Percentiles rank a stretch among this genome's conserved stretches.
Evolutionary conservation across 2,113 vertebrate species (phyloP).

Genomic region (Corvus moneduloides): DNA sequence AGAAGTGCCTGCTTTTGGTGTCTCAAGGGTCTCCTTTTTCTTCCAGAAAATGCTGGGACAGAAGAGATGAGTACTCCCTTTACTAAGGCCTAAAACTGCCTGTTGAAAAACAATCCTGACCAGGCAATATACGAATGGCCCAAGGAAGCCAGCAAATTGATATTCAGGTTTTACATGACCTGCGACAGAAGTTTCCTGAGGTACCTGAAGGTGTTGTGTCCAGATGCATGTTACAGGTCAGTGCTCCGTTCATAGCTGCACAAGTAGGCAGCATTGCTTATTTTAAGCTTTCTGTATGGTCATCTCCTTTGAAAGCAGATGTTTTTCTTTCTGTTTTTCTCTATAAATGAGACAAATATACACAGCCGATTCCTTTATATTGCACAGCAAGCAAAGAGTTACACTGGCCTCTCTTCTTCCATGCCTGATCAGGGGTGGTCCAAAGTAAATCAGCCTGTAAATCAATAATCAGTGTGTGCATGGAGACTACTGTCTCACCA

Average conservation of each 20-base stretch:
- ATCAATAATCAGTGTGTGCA: not conserved
- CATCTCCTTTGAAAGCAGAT: not conserved
- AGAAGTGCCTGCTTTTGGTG: not conserved
- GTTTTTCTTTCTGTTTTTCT: not conserved
- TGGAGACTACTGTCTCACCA: not conserved
- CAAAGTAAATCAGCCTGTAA: not conserved
- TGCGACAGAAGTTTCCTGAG: conserved; percentile 98
- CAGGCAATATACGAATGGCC: conserved; percentile 98
- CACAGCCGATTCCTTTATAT: not conserved
- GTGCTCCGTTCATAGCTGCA: conserved; percentile 54
- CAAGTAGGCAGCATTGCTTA: not conserved
- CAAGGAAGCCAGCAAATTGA: conserved; percentile 99
- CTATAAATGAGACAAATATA: not conserved
- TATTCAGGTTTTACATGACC: conserved; percentile 99
- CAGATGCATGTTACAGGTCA: conserved; percentile 96
- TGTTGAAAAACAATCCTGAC: conserved; percentile 81
- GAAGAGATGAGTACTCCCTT: conserved; percentile 81
- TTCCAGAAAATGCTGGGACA: conserved; percentile 87
- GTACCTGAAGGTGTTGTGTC: conserved; percentile 98
- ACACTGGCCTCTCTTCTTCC: not conserved
- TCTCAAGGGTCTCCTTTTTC: conserved; percentile 49
- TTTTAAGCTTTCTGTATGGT: not conserved
- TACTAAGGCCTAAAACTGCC: conserved; percentile 82
- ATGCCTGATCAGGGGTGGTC: not conserved
- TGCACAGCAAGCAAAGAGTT: not conserved